These are phyloP conservation scores for Leptestheria dahalacensis DNA, from an alignment of 1,140 invertebrate species.

Conservation along the genomic window DNA sequence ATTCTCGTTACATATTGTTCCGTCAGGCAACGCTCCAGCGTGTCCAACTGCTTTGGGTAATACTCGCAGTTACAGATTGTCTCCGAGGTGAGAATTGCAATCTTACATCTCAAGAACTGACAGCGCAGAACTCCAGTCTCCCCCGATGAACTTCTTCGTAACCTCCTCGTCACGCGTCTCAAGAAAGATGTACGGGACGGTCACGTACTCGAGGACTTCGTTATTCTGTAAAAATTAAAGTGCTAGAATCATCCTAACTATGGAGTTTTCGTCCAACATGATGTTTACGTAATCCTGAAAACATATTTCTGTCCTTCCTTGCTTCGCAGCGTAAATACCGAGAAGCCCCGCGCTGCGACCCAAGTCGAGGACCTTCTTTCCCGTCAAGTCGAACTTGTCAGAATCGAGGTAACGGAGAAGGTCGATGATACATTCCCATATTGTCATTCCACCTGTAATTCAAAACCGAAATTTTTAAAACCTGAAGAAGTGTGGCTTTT, in stretches of 20 bases:
- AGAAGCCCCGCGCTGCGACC: conserved; percentile 73
- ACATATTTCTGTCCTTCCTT: conserved; percentile 44
- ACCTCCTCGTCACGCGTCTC: conserved; percentile 38
- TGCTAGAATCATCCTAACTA: not conserved
- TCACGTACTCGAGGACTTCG: conserved; percentile 53
- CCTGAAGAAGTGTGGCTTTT: not conserved
- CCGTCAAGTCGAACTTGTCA: conserved; percentile 27
- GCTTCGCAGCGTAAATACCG: conserved; percentile 50
- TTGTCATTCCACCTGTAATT: conserved; percentile 59
- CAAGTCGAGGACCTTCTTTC: conserved; percentile 53
- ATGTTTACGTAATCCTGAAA: conserved; percentile 82
- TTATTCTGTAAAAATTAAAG: conserved; percentile 41
- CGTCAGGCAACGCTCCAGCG: conserved; percentile 51
- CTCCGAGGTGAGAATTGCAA: conserved; percentile 69
- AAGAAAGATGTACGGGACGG: conserved; percentile 59
- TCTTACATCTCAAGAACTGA: conserved; percentile 46
- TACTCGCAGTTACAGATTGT: conserved; percentile 75
- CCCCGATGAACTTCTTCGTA: conserved; percentile 52
- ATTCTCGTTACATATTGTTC: conserved; percentile 43
- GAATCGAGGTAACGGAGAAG: conserved; percentile 41
- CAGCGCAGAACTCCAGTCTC: conserved; percentile 51
- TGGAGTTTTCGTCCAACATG: not conserved
- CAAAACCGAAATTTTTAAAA: not conserved
- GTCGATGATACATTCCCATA: conserved; percentile 77
- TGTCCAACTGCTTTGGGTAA: conserved; percentile 51